These are phyloP conservation scores for Burhinus bistriatus DNA, from an alignment of 2,113 vertebrate species.

Conservation along the genomic window DNA sequence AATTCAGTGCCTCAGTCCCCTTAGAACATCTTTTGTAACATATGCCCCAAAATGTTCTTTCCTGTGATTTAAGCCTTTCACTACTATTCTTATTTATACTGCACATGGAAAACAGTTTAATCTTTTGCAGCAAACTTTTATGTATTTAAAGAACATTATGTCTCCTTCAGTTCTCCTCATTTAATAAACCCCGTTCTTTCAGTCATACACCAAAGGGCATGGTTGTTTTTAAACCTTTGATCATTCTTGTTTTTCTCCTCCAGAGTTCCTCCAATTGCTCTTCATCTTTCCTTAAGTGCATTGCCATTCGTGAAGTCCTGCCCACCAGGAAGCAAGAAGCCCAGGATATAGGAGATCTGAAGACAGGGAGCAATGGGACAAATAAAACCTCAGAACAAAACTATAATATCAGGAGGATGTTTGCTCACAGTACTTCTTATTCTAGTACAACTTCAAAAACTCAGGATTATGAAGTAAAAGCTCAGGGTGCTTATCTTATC, in stretches of 20 bases:
- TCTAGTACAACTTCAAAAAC: not conserved
- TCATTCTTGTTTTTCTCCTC: not conserved
- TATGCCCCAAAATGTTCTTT: not conserved
- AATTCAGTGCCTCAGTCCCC: not conserved
- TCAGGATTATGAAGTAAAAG: not conserved
- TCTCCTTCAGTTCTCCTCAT: not conserved
- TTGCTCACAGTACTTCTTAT: not conserved
- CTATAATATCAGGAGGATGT: not conserved
- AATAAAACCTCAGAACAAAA: not conserved
- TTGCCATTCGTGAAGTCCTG: not conserved
- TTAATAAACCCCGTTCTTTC: not conserved
- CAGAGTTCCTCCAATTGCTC: not conserved
- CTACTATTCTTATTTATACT: not conserved
- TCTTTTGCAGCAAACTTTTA: not conserved
- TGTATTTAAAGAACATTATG: not conserved
- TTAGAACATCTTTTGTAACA: not conserved
- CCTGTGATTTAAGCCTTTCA: not conserved
- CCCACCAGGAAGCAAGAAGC: not conserved
- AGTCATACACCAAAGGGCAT: not conserved
- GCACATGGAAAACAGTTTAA: not conserved
- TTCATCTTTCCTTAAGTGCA: constrained; percentile 2
- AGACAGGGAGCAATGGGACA: not conserved
- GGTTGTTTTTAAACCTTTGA: not conserved
- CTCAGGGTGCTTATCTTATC: constrained; percentile 18
- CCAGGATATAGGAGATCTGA: not conserved